Conservation (phyloP, 37 sponge, comb jelly and placozoan genomes). For the Hexactinellida sp. region DNA sequence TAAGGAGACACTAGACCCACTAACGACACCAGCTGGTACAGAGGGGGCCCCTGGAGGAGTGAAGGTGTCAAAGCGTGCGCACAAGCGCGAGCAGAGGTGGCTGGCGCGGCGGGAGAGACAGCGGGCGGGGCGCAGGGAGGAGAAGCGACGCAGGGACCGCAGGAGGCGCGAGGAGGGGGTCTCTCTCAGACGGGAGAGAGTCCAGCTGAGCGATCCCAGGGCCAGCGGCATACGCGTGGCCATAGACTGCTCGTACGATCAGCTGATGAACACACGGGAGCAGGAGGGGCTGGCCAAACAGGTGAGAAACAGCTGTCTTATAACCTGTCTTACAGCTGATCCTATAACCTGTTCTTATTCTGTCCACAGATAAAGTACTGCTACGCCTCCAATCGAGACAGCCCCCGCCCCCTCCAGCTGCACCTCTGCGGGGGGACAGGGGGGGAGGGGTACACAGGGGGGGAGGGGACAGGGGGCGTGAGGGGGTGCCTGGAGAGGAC, state of each 20-base stretch:
- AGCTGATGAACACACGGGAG: background rate
- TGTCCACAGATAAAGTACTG: background rate
- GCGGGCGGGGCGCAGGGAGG: background rate
- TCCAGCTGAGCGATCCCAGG: background rate
- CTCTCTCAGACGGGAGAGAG: background rate
- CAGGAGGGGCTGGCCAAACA: background rate
- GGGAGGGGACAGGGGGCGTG: background rate
- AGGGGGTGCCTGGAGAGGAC: background rate
- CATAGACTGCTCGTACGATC: background rate
- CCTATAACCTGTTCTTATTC: too few species aligned
- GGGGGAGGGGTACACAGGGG: too few species aligned
- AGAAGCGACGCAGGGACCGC: background rate
- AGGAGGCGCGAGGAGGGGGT: background rate
- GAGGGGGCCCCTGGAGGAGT: background rate
- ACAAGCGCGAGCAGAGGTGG: background rate
- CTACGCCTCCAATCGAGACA: background rate
- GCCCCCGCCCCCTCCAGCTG: background rate
- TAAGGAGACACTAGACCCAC: too few species aligned
- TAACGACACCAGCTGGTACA: too few species aligned
- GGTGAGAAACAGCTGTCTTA: background rate
- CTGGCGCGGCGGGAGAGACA: background rate
- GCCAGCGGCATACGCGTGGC: background rate
- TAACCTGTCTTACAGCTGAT: too few species aligned
- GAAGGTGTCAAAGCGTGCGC: background rate
- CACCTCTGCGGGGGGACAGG: background rate